A percentile compares a stretch with the other conserved stretches of the same genome.
Conservation (phyloP, 2,888 invertebrate species). For the Ophion obscuratus region DNA sequence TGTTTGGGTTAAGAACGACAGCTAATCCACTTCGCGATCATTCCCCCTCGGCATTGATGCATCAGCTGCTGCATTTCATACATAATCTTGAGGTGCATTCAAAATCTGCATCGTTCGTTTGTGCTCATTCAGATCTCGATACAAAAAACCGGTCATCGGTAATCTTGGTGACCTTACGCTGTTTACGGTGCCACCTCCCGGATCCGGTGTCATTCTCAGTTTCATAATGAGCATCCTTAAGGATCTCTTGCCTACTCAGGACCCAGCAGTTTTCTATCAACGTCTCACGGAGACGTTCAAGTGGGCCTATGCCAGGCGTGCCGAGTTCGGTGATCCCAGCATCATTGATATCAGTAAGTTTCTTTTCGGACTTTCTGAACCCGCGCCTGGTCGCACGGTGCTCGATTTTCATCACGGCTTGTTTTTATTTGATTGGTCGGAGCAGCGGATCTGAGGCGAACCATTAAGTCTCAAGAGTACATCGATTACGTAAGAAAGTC, state of each 20-base stretch:
- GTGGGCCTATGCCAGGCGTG: conserved; percentile 94
- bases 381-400: too few species aligned
- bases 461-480: conserved; percentile 87
- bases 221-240: conserved; percentile 93
- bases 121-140: background rate
- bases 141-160: conserved; percentile 87
- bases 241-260: conserved; percentile 87
- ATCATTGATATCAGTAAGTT: conserved; percentile 89
- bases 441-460: conserved; percentile 76
- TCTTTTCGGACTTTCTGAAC: too few species aligned
- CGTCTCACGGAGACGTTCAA: conserved; percentile 96
- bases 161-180: conserved; percentile 87
- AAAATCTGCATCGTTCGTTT: too few species aligned
- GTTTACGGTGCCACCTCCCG: conserved; percentile 93
- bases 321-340: conserved; percentile 93
- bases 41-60: too few species aligned
- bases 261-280: conserved; percentile 90
- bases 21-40: too few species aligned
- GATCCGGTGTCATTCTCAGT: conserved; percentile 92
- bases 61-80: too few species aligned
- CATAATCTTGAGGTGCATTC: too few species aligned
- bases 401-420: too few species aligned
- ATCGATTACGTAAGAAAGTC: conserved; percentile 86
- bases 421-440: too few species aligned
- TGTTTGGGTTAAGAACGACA: background rate